Conservation (phyloP, 2,113 vertebrate species). For the Tursiops truncatus region DNA sequence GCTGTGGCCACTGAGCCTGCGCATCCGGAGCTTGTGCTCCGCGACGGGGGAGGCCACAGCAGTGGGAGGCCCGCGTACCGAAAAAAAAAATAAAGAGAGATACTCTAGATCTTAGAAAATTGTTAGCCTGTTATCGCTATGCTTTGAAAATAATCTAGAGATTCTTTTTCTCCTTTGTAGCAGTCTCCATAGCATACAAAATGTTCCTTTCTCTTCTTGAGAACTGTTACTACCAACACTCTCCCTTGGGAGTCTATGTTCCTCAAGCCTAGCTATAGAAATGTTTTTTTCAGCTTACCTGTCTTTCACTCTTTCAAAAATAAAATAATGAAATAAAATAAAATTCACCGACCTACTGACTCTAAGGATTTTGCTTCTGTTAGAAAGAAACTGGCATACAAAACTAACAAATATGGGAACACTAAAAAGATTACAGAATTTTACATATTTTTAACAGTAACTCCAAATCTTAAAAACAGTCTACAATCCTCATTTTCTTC, state of each 20-base stretch:
- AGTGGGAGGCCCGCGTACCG: too few relatives aligned
- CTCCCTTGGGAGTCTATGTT: neutral
- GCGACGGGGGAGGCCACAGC: too few relatives aligned
- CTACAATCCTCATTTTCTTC: neutral
- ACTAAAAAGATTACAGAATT: neutral
- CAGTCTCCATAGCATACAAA: neutral
- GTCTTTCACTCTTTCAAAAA: neutral
- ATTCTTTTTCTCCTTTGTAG: neutral
- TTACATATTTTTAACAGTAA: neutral
- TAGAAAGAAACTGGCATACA: neutral
- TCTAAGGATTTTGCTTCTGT: neutral
- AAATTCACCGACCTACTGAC: neutral
- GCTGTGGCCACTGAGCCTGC: too few relatives aligned
- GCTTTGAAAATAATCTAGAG: neutral
- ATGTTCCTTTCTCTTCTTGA: neutral
- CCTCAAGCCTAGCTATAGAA: neutral
- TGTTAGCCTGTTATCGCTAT: neutral
- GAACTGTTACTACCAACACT: neutral
- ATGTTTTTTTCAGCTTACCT: neutral
- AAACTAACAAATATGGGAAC: neutral
- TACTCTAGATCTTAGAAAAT: neutral
- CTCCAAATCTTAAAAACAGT: neutral
- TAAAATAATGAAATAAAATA: neutral
- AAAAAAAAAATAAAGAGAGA: neutral
- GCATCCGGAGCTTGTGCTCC: too few relatives aligned